These are phyloP conservation scores for Agrochola circellaris DNA, from an alignment of 2,888 invertebrate genomes.

Conservation along the genomic window DNA sequence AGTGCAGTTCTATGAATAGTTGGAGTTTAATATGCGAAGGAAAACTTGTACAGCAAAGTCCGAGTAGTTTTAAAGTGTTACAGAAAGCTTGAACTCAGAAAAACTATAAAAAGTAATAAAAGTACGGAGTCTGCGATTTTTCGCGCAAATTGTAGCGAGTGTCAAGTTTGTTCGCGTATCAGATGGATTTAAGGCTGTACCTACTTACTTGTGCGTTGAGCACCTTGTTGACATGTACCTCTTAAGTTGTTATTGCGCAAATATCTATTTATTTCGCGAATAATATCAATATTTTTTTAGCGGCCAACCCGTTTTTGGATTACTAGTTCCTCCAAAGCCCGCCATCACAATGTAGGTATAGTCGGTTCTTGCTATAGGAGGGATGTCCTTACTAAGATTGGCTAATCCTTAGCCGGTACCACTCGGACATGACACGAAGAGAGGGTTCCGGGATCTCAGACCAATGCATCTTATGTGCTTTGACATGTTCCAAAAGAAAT, in stretches of 20 bases:
- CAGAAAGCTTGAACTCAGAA: conserved; percentile 43
- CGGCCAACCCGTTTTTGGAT: not conserved
- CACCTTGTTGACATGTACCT: conserved; percentile 20
- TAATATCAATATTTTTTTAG: no score
- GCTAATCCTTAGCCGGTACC: not conserved
- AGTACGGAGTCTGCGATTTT: conserved; percentile 44
- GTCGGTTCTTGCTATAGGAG: not conserved
- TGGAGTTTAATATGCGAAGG: conserved; percentile 44
- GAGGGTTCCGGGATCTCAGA: not conserved
- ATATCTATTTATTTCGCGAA: conserved; percentile 26
- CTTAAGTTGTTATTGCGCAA: conserved; percentile 23
- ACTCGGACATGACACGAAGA: not conserved
- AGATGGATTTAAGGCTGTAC: conserved; percentile 39
- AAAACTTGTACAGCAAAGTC: conserved; percentile 48
- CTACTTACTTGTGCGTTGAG: conserved; percentile 22
- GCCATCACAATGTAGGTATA: not conserved
- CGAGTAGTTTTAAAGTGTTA: conserved; percentile 35
- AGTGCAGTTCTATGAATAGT: conserved; percentile 55
- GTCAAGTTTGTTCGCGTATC: conserved; percentile 53
- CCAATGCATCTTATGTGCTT: conserved; percentile 20
- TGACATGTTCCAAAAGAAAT: conserved; percentile 22
- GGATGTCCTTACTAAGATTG: not conserved
- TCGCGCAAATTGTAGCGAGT: conserved; percentile 50
- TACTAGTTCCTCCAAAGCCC: not conserved
- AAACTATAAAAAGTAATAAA: conserved; percentile 55